These are phyloP conservation scores for Allygus modestus DNA, from an alignment of 2,888 invertebrate genomes.

Conservation along the genomic window DNA sequence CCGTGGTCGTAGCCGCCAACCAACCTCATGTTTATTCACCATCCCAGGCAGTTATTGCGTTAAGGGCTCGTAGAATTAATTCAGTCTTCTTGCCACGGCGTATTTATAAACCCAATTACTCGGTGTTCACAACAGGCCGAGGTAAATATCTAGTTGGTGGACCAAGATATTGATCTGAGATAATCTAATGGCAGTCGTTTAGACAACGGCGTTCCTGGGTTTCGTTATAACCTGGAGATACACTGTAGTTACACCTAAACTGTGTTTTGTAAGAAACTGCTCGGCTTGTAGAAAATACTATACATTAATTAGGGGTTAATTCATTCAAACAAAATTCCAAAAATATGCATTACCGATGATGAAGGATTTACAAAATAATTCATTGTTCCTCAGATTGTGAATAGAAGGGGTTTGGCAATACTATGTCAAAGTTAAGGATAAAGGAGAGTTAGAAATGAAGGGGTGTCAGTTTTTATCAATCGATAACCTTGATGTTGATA, in stretches of 20 bases:
- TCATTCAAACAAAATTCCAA: too few relatives aligned
- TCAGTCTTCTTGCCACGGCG: constrained; percentile 12
- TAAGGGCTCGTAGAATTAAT: constrained; percentile 44
- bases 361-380: too few relatives aligned
- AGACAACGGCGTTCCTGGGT: not conserved
- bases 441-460: too few relatives aligned
- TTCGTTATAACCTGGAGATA: not conserved
- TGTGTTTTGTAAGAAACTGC: not conserved
- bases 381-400: too few relatives aligned
- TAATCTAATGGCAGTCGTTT: constrained; percentile 33
- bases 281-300: too few relatives aligned
- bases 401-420: too few relatives aligned
- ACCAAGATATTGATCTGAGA: constrained; percentile 10
- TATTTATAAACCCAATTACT: constrained; percentile 54
- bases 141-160: constrained; percentile 34
- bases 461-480: too few relatives aligned
- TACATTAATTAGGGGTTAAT: too few relatives aligned
- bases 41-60: constrained; percentile 32
- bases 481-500: too few relatives aligned
- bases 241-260: not conserved
- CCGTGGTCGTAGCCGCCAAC: constrained; percentile 15
- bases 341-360: too few relatives aligned
- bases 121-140: constrained; percentile 42
- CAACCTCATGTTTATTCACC: constrained; percentile 44
- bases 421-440: too few relatives aligned